A percentile compares a stretch with the other conserved stretches of the same genome.
Conservation (phyloP, 2,888 invertebrate genomes). For the Schizaphis graminum region DNA sequence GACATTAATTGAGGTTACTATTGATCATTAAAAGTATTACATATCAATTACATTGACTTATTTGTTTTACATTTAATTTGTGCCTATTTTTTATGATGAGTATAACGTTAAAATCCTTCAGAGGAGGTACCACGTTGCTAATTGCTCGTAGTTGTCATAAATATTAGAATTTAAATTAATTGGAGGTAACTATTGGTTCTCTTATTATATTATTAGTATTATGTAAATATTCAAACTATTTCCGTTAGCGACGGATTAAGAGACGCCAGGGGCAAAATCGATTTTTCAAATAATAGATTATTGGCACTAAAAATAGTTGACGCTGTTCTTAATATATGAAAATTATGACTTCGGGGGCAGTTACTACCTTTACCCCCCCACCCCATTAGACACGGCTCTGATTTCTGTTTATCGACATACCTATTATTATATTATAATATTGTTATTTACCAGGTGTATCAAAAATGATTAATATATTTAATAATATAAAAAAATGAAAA, state of each 20-base stretch:
- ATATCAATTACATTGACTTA: background rate
- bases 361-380: too few species aligned
- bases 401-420: background rate
- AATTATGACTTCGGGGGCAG: too few species aligned
- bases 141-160: background rate
- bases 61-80: background rate
- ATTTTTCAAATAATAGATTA: too few species aligned
- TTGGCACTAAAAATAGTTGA: too few species aligned
- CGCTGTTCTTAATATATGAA: too few species aligned
- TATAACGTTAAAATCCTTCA: background rate
- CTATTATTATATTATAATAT: background rate
- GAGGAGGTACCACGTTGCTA: background rate
- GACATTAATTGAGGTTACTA: background rate
- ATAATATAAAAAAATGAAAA: background rate
- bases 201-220: background rate
- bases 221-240: background rate
- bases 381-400: too few species aligned
- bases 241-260: background rate
- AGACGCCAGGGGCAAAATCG: too few species aligned
- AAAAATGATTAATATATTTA: background rate
- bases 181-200: background rate
- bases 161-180: background rate
- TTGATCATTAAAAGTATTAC: background rate
- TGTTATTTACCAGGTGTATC: background rate
- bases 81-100: background rate